Evolutionary conservation across 2,888 invertebrate species (phyloP).

Genomic region (Amphipyra tragopoginis): DNA sequence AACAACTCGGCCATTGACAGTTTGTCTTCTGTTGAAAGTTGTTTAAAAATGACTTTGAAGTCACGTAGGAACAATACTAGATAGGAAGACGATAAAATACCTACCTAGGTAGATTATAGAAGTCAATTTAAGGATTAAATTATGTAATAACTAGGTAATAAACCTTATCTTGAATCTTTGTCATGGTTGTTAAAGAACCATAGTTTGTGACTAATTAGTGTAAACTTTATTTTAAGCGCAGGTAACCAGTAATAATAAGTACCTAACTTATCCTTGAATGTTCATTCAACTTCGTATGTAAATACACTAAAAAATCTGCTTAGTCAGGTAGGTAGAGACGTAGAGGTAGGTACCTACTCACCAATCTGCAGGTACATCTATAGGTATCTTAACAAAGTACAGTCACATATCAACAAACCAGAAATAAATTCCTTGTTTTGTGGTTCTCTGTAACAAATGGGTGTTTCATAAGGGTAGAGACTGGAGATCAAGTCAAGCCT

Average conservation of each 20-base stretch:
- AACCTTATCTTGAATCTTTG: conserved; percentile 11
- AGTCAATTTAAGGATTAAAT: conserved; percentile 2
- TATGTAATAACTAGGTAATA: conserved; percentile 4
- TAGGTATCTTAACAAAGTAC: neutral
- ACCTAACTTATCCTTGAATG: conserved; percentile 30
- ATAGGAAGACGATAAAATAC: no score
- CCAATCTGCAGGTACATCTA: neutral
- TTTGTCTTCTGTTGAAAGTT: neutral
- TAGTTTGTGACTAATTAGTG: neutral
- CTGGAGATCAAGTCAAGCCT: no score
- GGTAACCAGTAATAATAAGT: neutral
- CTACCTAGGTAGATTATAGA: neutral
- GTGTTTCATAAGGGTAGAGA: conserved; percentile 11
- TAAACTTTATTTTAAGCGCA: conserved; percentile 4
- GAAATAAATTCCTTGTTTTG: conserved; percentile 35
- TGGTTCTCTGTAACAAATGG: conserved; percentile 19
- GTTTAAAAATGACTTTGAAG: conserved; percentile 5
- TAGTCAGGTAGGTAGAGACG: neutral
- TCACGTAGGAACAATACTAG: neutral
- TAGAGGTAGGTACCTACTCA: neutral
- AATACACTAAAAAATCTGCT: conserved; percentile 1
- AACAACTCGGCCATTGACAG: neutral
- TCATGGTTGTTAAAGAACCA: neutral
- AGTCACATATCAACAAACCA: conserved; percentile 23
- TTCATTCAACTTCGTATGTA: conserved; percentile 32